A percentile compares a stretch with the other conserved stretches of the same genome.
These are phyloP conservation scores for Cephus nigrinus DNA, from an alignment of 2,888 invertebrate genomes.

Conservation along the genomic window DNA sequence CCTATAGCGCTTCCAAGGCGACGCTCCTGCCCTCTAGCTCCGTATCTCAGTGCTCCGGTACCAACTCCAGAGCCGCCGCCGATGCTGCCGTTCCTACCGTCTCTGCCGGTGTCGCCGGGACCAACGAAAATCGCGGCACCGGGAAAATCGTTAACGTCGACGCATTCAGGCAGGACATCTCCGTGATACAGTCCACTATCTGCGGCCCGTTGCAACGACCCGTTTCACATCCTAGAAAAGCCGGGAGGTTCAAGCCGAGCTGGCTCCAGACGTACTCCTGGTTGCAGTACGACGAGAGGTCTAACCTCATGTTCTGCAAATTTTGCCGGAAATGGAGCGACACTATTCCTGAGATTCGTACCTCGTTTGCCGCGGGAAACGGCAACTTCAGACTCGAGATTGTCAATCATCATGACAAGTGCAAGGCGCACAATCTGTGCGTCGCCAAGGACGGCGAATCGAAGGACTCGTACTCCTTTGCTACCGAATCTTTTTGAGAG, in stretches of 20 bases:
- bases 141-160: constrained; percentile 10
- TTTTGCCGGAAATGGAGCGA: constrained; percentile 81
- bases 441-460: constrained; percentile 67
- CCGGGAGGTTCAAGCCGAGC: constrained; percentile 75
- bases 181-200: constrained; percentile 55
- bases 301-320: constrained; percentile 79
- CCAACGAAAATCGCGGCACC: constrained; percentile 11
- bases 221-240: constrained; percentile 65
- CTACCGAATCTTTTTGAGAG: neutral
- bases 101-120: neutral
- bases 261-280: constrained; percentile 80
- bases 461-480: constrained; percentile 13
- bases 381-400: constrained; percentile 82
- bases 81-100: neutral
- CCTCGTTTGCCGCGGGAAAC: constrained; percentile 84
- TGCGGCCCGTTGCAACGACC: constrained; percentile 37
- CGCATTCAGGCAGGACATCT: constrained; percentile 49
- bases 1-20: neutral
- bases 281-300: constrained; percentile 76
- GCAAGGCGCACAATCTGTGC: constrained; percentile 80
- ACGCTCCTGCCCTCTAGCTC: constrained; percentile 16
- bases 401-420: constrained; percentile 83
- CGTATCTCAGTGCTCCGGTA: constrained; percentile 17
- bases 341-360: constrained; percentile 76
- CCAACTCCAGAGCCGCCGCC: constrained; percentile 12